Evolutionary conservation across 2,113 vertebrate genomes (phyloP).

Genomic region (Diadophis punctatus): DNA sequence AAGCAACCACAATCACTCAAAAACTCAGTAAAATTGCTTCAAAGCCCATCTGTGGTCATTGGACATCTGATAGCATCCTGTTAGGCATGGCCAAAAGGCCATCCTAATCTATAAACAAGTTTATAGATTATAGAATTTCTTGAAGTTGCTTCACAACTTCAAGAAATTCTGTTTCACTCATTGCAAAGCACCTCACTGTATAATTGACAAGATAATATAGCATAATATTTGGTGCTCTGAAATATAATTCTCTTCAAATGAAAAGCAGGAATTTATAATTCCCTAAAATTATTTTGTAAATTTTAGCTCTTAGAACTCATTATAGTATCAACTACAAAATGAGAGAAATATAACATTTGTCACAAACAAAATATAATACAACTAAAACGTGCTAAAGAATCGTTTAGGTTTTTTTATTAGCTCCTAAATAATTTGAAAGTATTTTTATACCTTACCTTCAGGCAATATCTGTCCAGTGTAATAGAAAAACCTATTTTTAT

Average conservation of each 20-base stretch:
- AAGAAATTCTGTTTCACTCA: background rate
- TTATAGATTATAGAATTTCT: too few relatives aligned
- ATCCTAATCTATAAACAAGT: background rate
- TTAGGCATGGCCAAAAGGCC: background rate
- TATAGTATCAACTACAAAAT: background rate
- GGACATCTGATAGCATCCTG: background rate
- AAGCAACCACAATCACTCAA: background rate
- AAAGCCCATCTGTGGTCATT: background rate
- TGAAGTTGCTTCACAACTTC: background rate
- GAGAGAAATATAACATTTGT: background rate
- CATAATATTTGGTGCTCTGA: background rate
- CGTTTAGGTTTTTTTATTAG: constrained; percentile 7
- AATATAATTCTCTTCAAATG: background rate
- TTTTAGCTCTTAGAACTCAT: background rate
- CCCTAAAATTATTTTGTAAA: background rate
- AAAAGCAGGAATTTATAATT: background rate
- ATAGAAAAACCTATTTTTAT: constrained; percentile 45
- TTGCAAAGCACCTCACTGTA: background rate
- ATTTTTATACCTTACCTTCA: constrained; percentile 30
- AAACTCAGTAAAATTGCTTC: background rate
- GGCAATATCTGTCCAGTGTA: constrained; percentile 23
- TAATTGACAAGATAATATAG: background rate
- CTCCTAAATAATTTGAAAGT: constrained; percentile 19
- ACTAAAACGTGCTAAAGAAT: constrained; percentile 41
- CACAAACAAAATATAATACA: background rate